phyloP scores from a whole-genome alignment of 2,888 invertebrate species.

The Byasa hedistus region DNA sequence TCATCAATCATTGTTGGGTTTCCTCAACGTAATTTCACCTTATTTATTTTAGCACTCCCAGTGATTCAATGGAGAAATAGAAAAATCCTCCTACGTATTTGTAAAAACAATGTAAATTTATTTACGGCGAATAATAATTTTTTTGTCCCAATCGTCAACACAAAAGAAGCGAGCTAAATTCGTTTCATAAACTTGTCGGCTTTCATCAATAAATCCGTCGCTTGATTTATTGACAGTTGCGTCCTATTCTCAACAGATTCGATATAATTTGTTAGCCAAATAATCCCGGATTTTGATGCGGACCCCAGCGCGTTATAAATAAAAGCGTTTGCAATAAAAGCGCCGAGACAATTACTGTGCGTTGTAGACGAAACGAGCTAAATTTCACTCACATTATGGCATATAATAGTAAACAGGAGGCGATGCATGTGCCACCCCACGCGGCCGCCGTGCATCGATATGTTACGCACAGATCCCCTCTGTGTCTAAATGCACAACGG shows the following conservation, averaged over 20 bases:
- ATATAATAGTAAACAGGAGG: conserved; percentile 77
- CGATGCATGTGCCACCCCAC: conserved; percentile 63
- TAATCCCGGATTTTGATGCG: conserved; percentile 75
- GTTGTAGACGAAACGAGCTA: conserved; percentile 67
- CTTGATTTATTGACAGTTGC: conserved; percentile 75
- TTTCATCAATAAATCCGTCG: conserved; percentile 69
- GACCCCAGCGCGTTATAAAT: conserved; percentile 52
- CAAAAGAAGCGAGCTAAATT: conserved; percentile 48
- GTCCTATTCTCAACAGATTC: conserved; percentile 74
- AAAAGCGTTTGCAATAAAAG: conserved; percentile 61
- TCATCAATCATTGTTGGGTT: conserved; percentile 61
- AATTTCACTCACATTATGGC: conserved; percentile 78
- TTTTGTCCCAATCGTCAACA: conserved; percentile 30
- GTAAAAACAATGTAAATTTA: conserved; percentile 21
- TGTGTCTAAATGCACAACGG: conserved; percentile 75
- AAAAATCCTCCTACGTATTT: background rate
- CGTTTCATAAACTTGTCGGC: conserved; percentile 54
- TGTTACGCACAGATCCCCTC: conserved; percentile 71
- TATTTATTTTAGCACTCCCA: background rate
- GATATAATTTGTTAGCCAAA: conserved; percentile 79
- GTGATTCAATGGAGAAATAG: conserved; percentile 1
- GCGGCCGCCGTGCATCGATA: conserved; percentile 58
- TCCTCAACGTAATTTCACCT: conserved; percentile 40
- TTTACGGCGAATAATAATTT: conserved; percentile 17
- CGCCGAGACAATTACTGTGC: conserved; percentile 70